Evolutionary conservation across 1,140 invertebrate genomes (phyloP).

Genomic region (Listronotus bonariensis): DNA sequence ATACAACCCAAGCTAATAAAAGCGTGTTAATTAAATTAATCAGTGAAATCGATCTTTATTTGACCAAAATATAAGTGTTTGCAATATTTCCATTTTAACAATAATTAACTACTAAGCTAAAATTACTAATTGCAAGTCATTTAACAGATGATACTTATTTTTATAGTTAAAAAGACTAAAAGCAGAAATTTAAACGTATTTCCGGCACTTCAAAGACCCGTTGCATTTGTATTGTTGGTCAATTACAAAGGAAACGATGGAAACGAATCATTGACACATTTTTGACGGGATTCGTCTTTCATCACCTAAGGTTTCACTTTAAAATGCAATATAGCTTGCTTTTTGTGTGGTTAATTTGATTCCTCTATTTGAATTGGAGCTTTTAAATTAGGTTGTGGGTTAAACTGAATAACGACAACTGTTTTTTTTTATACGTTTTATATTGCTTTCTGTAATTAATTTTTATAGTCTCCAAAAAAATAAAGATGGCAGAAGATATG

Average conservation of each 20-base stretch:
- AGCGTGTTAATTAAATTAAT: too few species aligned
- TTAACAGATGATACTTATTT: constrained; percentile 5
- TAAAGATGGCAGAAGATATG: too few species aligned
- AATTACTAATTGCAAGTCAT: constrained; percentile 19
- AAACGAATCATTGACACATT: constrained; percentile 25
- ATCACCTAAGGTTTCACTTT: constrained; percentile 20
- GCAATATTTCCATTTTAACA: neutral
- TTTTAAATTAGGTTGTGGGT: neutral
- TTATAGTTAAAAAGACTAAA: constrained; percentile 11
- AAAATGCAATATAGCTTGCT: neutral
- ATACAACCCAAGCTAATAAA: too few species aligned
- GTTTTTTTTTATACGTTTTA: too few species aligned
- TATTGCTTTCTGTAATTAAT: too few species aligned
- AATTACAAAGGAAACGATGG: constrained; percentile 4
- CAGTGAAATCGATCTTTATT: too few species aligned
- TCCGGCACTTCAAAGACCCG: constrained; percentile 22
- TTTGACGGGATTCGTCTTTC: constrained; percentile 23
- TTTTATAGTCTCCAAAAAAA: too few species aligned
- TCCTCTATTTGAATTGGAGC: neutral
- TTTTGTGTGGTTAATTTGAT: constrained; percentile 18
- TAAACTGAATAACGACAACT: too few species aligned
- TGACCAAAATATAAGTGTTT: too few species aligned
- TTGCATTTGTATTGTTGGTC: constrained; percentile 20
- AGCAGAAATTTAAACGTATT: constrained; percentile 33
- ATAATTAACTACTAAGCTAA: neutral